Base-by-base conservation (phyloP, 2,797 vertebrate genomes). In the Coccyzus lansbergi region DNA sequence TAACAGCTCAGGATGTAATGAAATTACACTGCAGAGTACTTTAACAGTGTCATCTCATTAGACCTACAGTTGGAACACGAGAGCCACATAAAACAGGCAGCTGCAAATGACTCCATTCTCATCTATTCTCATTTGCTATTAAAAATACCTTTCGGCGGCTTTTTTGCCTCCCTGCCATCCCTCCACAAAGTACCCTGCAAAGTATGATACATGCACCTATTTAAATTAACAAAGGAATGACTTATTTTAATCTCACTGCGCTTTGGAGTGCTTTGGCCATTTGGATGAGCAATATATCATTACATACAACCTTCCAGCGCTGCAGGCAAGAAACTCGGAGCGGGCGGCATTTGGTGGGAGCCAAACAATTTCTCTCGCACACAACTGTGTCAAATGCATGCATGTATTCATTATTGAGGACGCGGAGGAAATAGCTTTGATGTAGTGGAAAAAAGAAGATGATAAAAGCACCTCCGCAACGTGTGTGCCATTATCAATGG, bases 171-270 rank as follows among this genome's bases (percentile, higher is more conserved):
- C 94, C 97, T 98, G 98, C 95, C 98, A 97, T 95, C 98, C 98
- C 96, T 86, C 84, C 97, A 97, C 97, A 96, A 97, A 98, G 97
- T 98, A 98, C 98, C 98, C 98, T 93, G 98, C 98, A 98, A 99
- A 99, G 98, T 98, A 98, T 99, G 98, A 99, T 99, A 98, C 98
- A 99, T 99, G 98, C 98, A 98, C 98, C 98, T 98, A 98, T 99
- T 99, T 99, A 98, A 99, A 99, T 99, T 99, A 99, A 99, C 99
- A 99, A 98, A 98, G 98, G 98, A 99, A 99, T 99, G 98, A 99
- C 98, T 99, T 98, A 98, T 99, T 99, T 98, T 99, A 99, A 99
- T 99, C 98, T 97, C 94, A 95, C 98, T 95, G 94, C 97, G 98
- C 97, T 98, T 98, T 98, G 97, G 97, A 98, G 98, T 98, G 98